Base-by-base conservation (phyloP, 2,113 vertebrate genomes). In the Hemichromis elongatus region DNA sequence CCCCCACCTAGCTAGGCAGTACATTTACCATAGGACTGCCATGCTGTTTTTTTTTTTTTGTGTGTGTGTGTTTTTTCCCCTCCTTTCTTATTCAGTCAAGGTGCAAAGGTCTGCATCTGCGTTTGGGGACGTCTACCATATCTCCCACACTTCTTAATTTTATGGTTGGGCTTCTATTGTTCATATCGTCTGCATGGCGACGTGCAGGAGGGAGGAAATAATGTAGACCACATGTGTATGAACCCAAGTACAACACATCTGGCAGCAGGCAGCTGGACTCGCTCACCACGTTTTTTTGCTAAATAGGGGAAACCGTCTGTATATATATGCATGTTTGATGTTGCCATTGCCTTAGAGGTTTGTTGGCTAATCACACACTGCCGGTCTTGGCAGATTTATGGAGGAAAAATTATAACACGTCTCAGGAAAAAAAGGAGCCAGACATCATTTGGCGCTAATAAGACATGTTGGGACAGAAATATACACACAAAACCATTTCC, bases 321-420 rank as follows among this genome's bases (percentile, higher is more conserved):
- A 86, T 91, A 86, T 91, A 86, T 86, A 89, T 78, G 79, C 53
- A 86, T 92, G 95, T 95, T 95, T 95, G 94, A 95, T 95, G 95
- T 95, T 93, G 83, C 92, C 82, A 56, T 92, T 93, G 95, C 93
- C 94, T 95, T 82, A 84, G 88, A 93, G 95, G 90, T 93, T 81
- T 14, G 73, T 77, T 86, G 83, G 92, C 88, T 93, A 95, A 95
- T 95, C 94, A 91, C 92, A 92, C 87, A 92, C 91, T 92, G 87
- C 93, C 79, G 90, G 91, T 92, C 92, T 77, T 91, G 90, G 93
- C 93, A 94, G 93, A 95, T 95, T 95, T 94, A 95, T 94, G 91
- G 89, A 93, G 92, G 89, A 91, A 91, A 93, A 94, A 93, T 91
- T 91, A 91, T 93, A 93, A 93, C 82, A 82, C 93, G 87, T 90